Evolutionary conservation across 2,797 vertebrate species (phyloP), one percentile per base, ranked within the genome.

Genomic region (Pseudomugil gertrudae): DNA sequence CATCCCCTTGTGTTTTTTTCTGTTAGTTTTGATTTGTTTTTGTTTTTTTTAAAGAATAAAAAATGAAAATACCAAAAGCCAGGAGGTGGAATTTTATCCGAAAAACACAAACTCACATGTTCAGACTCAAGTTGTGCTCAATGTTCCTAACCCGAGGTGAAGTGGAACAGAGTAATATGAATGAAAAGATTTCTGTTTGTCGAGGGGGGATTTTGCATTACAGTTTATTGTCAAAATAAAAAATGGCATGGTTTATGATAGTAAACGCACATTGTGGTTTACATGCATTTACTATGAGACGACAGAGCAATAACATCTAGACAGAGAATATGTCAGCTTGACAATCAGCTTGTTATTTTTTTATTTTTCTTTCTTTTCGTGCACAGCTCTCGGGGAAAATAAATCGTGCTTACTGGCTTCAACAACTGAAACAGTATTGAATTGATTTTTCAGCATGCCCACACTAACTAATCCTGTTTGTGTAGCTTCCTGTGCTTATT

Each of bases 391-490:
- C 48, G 11, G 56, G 53, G 65, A 80, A 74, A 79, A 83, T 76
- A 75, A 87, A 84, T 76, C 76, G 79, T 19, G 27, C 79, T 80
- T 82, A 52, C 73, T 74, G 78, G 70, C 70, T 78, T 72, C 70
- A 64, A 66, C 70, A 68, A 51, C 57, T 64, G 72, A 84, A 86
- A 76, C 72, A 75, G 53, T 64, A 52, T 40, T 83, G 76, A 83
- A 85, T 80, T 78, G 78, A 88, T 86, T 87, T 36, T 79, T 61
- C 61, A 66, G 56, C 74, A 61, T 83, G 76, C 76, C 83, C 69
- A 78, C 69, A 79, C 71, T 60, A 64, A 79, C 63, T 83, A 88
- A 89, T 89, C 78, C 85, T 80, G 74, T 87, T 84, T 86, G 78
- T 67, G 74, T 62, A 65, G 63, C 75, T 63, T 81, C 68, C 72